Percentiles rank a stretch among this genome's conserved stretches.
These are phyloP conservation scores for Troilus luridus DNA, from an alignment of 2,888 invertebrate species.

Conservation along the genomic window DNA sequence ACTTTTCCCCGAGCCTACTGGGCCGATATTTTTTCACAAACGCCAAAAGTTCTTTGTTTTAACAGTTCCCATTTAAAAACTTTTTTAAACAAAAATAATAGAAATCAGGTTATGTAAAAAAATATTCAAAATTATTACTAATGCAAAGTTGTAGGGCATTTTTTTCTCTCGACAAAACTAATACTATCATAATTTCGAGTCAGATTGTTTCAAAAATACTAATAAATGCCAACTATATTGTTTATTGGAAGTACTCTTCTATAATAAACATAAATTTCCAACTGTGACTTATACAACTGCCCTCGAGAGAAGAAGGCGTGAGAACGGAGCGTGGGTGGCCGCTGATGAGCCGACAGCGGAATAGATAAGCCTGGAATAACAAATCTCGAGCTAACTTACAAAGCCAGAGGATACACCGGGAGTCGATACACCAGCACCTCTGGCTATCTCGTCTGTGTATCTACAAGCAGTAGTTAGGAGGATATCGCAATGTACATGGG, in stretches of 20 bases:
- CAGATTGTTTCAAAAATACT: too few relatives aligned
- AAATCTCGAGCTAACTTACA: background rate
- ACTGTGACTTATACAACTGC: background rate
- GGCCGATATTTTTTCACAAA: too few relatives aligned
- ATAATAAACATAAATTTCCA: background rate
- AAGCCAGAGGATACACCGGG: background rate
- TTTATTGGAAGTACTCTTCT: background rate
- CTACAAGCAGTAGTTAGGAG: background rate
- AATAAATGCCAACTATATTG: too few relatives aligned
- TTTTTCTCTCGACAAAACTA: too few relatives aligned
- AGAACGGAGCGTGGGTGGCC: constrained; percentile 9
- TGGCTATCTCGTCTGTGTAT: background rate
- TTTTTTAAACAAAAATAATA: too few relatives aligned
- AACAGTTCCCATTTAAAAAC: too few relatives aligned
- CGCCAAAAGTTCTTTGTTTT: too few relatives aligned
- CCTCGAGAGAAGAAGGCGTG: background rate
- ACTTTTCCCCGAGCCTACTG: too few relatives aligned
- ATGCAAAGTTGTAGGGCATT: too few relatives aligned
- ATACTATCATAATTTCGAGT: too few relatives aligned
- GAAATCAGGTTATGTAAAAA: too few relatives aligned
- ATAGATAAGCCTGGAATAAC: constrained; percentile 2
- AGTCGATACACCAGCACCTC: background rate
- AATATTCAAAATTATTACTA: too few relatives aligned
- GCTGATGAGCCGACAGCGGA: background rate
- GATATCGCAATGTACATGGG: background rate